Conservation (phyloP, 2,888 invertebrate species). For the Ptilodon capucinus region DNA sequence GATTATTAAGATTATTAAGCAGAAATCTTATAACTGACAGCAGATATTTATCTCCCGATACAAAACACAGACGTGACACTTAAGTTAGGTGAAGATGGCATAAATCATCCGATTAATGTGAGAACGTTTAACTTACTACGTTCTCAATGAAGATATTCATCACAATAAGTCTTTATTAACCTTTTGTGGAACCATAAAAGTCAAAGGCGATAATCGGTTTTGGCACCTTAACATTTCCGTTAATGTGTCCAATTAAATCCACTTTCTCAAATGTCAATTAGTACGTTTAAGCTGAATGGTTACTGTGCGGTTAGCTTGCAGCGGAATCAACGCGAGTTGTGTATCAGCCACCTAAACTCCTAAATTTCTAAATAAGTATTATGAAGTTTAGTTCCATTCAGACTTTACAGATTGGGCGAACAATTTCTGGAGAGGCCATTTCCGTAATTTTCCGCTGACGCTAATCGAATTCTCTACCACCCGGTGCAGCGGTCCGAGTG, state of each 20-base stretch:
- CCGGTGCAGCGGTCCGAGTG: too few species aligned
- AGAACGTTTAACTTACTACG: conserved; percentile 11
- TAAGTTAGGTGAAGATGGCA: background rate
- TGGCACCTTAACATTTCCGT: conserved; percentile 39
- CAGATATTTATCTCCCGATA: background rate
- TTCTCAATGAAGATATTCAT: conserved; percentile 33
- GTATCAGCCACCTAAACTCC: too few species aligned
- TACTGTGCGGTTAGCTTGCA: too few species aligned
- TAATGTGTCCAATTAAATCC: conserved; percentile 34
- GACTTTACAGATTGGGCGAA: too few species aligned
- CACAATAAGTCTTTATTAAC: conserved; percentile 27
- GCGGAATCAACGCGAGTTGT: too few species aligned
- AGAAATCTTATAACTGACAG: background rate
- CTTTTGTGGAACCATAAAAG: conserved; percentile 20
- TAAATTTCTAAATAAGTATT: too few species aligned
- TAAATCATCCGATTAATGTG: background rate
- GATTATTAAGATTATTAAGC: background rate
- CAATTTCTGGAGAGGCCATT: too few species aligned
- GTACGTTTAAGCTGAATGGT: conserved; percentile 5
- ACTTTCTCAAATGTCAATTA: conserved; percentile 44
- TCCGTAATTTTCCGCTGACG: too few species aligned
- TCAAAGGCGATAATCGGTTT: conserved; percentile 23
- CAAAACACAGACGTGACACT: background rate
- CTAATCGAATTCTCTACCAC: too few species aligned
- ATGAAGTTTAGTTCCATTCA: too few species aligned